A percentile compares a stretch with the other conserved stretches of the same genome.
Evolutionary conservation across 2,113 vertebrate genomes (phyloP).

Genomic region (Tragulus kanchil): DNA sequence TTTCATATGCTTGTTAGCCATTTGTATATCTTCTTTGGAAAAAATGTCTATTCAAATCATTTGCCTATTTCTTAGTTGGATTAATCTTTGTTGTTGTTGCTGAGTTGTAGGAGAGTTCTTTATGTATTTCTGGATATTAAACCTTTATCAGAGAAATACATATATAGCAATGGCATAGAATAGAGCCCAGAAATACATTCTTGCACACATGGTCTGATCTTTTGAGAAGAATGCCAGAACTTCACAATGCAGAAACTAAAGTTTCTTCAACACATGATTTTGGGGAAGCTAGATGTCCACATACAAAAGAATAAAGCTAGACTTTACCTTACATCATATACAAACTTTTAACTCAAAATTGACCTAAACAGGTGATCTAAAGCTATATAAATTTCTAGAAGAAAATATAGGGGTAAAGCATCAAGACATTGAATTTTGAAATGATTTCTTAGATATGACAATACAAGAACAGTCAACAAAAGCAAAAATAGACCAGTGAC

Average conservation of each 20-base stretch:
- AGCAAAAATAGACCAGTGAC: neutral
- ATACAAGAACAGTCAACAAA: neutral
- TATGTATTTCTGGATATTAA: neutral
- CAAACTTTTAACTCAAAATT: neutral
- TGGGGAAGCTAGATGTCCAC: neutral
- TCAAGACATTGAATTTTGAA: neutral
- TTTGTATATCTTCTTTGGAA: neutral
- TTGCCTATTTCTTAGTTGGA: neutral
- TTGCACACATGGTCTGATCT: neutral
- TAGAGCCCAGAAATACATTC: neutral
- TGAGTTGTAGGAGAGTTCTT: neutral
- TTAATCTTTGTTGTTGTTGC: neutral
- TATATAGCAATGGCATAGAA: neutral
- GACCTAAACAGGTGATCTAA: neutral
- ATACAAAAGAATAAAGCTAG: neutral
- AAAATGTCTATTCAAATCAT: neutral
- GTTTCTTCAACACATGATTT: neutral
- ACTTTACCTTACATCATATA: neutral
- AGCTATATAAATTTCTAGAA: neutral
- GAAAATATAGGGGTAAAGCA: neutral
- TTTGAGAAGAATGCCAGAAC: neutral
- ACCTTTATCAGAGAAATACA: neutral
- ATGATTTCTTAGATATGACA: neutral
- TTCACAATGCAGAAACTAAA: neutral
- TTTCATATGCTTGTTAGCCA: neutral